phyloP scores from a whole-genome alignment of 53 echinoderm and acorn worm genomes.

The Arbacia lixula region DNA sequence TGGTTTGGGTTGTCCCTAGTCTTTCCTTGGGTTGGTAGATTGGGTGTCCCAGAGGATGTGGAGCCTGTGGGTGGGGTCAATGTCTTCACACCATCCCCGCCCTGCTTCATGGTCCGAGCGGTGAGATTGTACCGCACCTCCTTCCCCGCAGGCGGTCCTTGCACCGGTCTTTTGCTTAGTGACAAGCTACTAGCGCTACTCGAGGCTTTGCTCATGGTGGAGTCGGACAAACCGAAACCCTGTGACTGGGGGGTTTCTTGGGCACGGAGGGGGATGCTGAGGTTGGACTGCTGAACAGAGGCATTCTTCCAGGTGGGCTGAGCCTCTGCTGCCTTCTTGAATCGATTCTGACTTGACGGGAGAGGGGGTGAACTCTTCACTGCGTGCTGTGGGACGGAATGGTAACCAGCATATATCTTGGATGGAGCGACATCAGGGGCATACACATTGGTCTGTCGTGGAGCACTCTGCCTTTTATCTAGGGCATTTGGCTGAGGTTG shows the following conservation, averaged over 20 bases:
- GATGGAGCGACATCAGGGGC: background rate
- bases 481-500: constrained; percentile 20
- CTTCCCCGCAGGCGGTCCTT: background rate
- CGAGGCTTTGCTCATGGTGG: constrained; percentile 29
- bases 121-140: constrained; percentile 43
- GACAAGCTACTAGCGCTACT: too few species aligned
- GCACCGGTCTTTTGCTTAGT: too few species aligned
- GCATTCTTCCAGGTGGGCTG: constrained; percentile 27
- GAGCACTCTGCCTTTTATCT: constrained; percentile 33
- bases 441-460: background rate
- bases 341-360: constrained; percentile 38
- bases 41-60: constrained; percentile 65
- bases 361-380: constrained; percentile 54
- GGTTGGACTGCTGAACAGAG: constrained; percentile 44
- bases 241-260: constrained; percentile 31
- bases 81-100: constrained; percentile 47
- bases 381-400: constrained; percentile 30
- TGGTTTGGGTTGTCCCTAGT: constrained; percentile 27
- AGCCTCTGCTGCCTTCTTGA: constrained; percentile 30
- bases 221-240: constrained; percentile 23
- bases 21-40: constrained; percentile 51
- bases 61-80: constrained; percentile 81
- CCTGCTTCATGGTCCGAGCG: constrained; percentile 36
- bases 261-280: constrained; percentile 27
- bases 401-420: constrained; percentile 55